Evolutionary conservation across 2,797 vertebrate species (phyloP), one percentile per base, ranked within the genome.

Genomic region (Cirrhinus molitorella): DNA sequence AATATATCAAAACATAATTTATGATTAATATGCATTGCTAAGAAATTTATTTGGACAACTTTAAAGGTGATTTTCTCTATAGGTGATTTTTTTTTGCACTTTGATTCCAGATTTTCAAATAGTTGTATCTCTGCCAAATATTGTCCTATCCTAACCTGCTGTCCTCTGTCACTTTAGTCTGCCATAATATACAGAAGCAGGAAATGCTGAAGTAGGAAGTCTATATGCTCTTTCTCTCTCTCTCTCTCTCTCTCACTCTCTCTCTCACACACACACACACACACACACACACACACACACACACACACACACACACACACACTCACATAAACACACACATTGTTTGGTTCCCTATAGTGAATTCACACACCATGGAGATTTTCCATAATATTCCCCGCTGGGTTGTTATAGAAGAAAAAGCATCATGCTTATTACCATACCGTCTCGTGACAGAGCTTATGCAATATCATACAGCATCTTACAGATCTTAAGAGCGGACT

Each of bases 351-450:
- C 28, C 51, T 55, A 81, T 68, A 49, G 53, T 72, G 76, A 51
- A 21, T 70, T 84, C 23, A 63, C 25, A 70, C 61, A 71, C 78
- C 79, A 77, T 79, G 71, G 78, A 85, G 83, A 85, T 67, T 68
- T 81, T 75, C 83, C 83, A 65, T 66, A 28, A 55, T 51, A 28
- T 49, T 75, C 83, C 65, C 83, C 19, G 23, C 5, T 74, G 83
- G 66, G 34, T 65, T 66, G 57, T 74, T 82, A 72, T 16, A 37
- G n/a, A 63, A 51, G 55, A n/a, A 81, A 25, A 3, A 12, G 40
- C 68, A 72, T 61, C 4, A 34, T 23, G 28, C 70, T 73, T 49
- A 47, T 71, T 63, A 25, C 12, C 25, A 71, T 61, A 72, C 16
- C 0, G 57, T 76, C 72, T 70, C 73, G 57, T 83, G 81, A 76